phyloP scores from a whole-genome alignment of 2,797 vertebrate species.

The Chelon auratus region DNA sequence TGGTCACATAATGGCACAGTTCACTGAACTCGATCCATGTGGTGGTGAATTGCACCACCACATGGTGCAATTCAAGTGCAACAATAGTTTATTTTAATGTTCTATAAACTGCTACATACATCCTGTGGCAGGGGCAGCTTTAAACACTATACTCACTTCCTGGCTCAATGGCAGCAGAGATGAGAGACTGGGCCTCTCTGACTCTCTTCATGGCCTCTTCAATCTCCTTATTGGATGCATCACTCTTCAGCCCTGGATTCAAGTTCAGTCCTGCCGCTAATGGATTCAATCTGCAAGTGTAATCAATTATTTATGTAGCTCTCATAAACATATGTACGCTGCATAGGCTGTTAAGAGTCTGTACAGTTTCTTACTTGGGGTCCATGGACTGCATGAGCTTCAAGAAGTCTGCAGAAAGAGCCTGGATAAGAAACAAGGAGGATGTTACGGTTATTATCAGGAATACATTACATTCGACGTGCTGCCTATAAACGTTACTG shows the following conservation, averaged over 20 bases:
- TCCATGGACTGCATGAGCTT: conserved; percentile 99
- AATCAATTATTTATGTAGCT: conserved; percentile 29
- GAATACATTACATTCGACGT: rapidly evolving
- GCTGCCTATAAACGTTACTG: not conserved
- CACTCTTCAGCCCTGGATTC: conserved; percentile 92
- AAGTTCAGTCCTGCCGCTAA: conserved; percentile 92
- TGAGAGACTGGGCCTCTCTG: conserved; percentile 96
- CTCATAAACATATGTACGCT: not conserved
- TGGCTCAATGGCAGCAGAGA: conserved; percentile 98
- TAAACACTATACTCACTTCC: conserved; percentile 84
- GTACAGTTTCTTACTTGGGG: conserved; percentile 91
- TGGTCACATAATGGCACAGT: not conserved
- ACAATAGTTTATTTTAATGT: too few species aligned
- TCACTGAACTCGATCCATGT: not conserved
- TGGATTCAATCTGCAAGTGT: conserved; percentile 90
- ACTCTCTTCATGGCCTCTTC: conserved; percentile 99
- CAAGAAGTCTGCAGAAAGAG: conserved; percentile 95
- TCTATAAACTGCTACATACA: too few species aligned
- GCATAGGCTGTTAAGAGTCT: not conserved
- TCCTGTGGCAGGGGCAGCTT: too few species aligned
- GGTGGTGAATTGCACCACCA: too few species aligned
- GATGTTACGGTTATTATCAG: not conserved
- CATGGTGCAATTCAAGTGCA: too few species aligned
- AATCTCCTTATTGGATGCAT: conserved; percentile 97
- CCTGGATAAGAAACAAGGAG: conserved; percentile 72